A percentile compares a stretch with the other conserved stretches of the same genome.
These are phyloP conservation scores for Eulemur albifrons DNA, from an alignment of 2,797 vertebrate species.

Conservation along the genomic window DNA sequence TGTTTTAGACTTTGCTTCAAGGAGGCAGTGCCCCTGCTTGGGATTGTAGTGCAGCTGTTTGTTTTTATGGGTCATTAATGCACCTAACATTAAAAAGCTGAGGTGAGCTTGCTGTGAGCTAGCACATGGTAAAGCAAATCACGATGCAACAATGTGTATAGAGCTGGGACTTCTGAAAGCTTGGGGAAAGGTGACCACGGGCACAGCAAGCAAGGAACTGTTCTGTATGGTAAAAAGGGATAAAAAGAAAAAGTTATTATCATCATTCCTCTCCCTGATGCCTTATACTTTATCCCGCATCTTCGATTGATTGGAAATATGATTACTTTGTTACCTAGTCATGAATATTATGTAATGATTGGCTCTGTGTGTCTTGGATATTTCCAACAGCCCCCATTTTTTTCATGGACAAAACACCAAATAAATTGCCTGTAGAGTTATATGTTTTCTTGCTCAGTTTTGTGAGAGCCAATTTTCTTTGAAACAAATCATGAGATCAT, in stretches of 20 bases:
- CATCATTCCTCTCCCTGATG: background rate
- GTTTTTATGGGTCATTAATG: background rate
- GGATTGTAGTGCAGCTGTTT: background rate
- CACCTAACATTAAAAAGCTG: background rate
- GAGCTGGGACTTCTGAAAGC: background rate
- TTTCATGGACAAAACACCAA: background rate
- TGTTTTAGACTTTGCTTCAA: background rate
- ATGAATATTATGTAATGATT: background rate
- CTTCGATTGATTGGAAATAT: background rate
- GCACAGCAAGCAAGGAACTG: background rate
- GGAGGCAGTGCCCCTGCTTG: background rate
- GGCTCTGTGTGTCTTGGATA: background rate
- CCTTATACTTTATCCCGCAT: background rate
- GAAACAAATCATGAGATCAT: constrained; percentile 10
- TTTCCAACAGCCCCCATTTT: background rate
- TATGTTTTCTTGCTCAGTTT: background rate
- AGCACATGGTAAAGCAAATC: background rate
- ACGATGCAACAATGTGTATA: background rate
- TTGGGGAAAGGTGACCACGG: background rate
- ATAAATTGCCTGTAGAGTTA: background rate
- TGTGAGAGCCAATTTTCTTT: constrained; percentile 6
- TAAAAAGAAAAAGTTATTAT: background rate
- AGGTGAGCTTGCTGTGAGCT: background rate
- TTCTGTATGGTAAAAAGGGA: background rate
- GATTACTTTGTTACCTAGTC: background rate